Conservation (phyloP, 2,113 vertebrate species). For the Mixornis gularis region DNA sequence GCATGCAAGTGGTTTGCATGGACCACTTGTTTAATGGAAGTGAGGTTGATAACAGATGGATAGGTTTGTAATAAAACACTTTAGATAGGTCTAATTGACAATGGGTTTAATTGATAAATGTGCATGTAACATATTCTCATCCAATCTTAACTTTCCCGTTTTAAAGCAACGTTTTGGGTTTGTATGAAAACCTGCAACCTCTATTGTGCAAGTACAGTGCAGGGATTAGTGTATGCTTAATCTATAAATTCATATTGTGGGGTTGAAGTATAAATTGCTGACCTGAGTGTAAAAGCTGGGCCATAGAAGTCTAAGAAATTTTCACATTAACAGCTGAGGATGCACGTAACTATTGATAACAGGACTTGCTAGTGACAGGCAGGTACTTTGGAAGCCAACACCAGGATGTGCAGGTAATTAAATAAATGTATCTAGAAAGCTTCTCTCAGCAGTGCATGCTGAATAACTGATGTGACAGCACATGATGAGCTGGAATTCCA, state of each 20-base stretch:
- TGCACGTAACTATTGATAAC: neutral
- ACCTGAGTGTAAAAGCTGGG: neutral
- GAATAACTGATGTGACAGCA: constrained; percentile 27
- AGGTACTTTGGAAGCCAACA: neutral
- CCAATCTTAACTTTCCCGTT: neutral
- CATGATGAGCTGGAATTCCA: neutral
- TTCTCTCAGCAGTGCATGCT: neutral
- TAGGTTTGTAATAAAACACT: neutral
- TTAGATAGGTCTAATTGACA: neutral
- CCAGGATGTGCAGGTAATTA: neutral
- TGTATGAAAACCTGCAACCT: neutral
- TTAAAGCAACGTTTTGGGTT: neutral
- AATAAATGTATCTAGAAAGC: constrained; percentile 39
- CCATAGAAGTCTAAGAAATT: neutral
- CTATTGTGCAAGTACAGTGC: neutral
- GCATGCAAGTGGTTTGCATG: neutral
- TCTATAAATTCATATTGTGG: neutral
- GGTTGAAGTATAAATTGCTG: neutral
- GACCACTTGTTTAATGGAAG: neutral
- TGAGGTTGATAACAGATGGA: neutral
- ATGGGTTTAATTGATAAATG: neutral
- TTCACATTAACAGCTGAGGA: neutral
- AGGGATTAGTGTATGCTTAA: neutral
- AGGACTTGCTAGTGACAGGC: neutral
- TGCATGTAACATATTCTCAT: neutral